phyloP scores from a whole-genome alignment of 2,888 invertebrate species.

The Dioctria rufipes region DNA sequence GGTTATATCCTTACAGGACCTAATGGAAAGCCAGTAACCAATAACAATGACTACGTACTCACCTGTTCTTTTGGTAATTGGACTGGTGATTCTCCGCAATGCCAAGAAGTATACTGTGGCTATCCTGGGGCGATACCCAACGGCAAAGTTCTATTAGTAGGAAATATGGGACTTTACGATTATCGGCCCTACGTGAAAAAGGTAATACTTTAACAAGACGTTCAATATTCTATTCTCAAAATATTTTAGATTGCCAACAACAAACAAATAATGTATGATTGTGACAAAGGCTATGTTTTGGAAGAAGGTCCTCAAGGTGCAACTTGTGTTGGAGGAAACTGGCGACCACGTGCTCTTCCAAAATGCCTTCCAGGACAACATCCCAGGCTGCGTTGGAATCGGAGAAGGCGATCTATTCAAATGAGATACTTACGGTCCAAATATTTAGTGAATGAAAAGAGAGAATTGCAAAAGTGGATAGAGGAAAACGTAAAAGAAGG shows the following conservation, averaged over 20 bases:
- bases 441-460: constrained; percentile 64
- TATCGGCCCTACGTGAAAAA: constrained; percentile 94
- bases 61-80: constrained; percentile 96
- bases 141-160: constrained; percentile 92
- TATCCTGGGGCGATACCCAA: constrained; percentile 92
- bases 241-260: constrained; percentile 80
- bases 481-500: constrained; percentile 11
- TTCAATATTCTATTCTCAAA: not conserved
- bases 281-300: constrained; percentile 91
- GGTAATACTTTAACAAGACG: constrained; percentile 71
- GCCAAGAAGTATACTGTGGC: constrained; percentile 92
- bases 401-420: constrained; percentile 75
- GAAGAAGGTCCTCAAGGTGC: constrained; percentile 93
- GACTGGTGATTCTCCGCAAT: constrained; percentile 90
- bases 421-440: constrained; percentile 65
- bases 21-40: constrained; percentile 71
- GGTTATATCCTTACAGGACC: constrained; percentile 88
- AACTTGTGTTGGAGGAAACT: constrained; percentile 93
- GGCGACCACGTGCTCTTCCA: constrained; percentile 92
- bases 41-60: constrained; percentile 77
- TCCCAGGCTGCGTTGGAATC: constrained; percentile 87
- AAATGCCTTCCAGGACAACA: constrained; percentile 89
- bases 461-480: constrained; percentile 61
- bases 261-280: constrained; percentile 96
- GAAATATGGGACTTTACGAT: constrained; percentile 96